phyloP scores from a whole-genome alignment of 2,113 vertebrate genomes.

The Sturnira hondurensis region DNA sequence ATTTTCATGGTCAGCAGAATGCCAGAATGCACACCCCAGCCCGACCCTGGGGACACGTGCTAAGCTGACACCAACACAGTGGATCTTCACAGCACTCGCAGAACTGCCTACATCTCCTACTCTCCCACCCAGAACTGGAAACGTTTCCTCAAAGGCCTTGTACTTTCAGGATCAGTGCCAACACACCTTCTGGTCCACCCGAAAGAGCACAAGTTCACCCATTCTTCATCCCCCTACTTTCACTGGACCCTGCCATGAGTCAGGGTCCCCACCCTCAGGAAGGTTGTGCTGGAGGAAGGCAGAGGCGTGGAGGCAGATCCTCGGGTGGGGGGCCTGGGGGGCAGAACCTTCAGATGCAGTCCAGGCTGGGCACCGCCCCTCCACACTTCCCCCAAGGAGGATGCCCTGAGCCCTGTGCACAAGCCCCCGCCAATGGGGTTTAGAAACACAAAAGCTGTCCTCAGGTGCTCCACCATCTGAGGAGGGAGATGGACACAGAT shows the following conservation, averaged over 20 bases:
- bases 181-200: background rate
- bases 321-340: rapidly evolving
- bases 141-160: background rate
- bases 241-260: too few relatives aligned
- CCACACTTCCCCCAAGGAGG: background rate
- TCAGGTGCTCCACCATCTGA: background rate
- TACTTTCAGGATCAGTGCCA: background rate
- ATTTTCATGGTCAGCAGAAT: background rate
- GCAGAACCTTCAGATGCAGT: background rate
- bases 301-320: too few relatives aligned
- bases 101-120: background rate
- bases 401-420: rapidly evolving
- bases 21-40: background rate
- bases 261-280: too few relatives aligned
- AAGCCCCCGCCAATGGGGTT: background rate
- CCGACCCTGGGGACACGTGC: background rate
- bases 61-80: rapidly evolving
- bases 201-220: background rate
- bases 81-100: background rate
- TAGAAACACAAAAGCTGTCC: background rate
- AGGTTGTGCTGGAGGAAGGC: background rate
- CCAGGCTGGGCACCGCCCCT: too few relatives aligned
- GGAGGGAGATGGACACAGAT: background rate
- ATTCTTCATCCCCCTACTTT: background rate
- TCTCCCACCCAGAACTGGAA: background rate